Conservation (phyloP, 2,113 vertebrate genomes). For the Phyllostomus discolor region DNA sequence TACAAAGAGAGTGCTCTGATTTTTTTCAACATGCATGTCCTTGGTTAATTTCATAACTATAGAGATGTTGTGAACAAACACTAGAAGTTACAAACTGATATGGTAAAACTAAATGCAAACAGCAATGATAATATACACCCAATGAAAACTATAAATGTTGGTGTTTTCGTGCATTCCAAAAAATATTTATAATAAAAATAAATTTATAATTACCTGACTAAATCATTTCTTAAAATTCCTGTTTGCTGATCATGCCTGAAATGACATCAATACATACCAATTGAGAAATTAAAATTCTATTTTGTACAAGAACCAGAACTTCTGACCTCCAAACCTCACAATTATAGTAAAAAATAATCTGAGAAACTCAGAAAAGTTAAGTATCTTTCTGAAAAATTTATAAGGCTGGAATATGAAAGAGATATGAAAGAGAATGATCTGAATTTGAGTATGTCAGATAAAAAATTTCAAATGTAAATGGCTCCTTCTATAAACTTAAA, state of each 20-base stretch:
- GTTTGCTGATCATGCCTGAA: not conserved
- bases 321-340: not conserved
- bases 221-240: not conserved
- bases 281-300: not conserved
- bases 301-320: not conserved
- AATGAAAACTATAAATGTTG: not conserved
- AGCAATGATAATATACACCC: not conserved
- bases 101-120: not conserved
- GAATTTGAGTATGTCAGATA: not conserved
- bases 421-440: not conserved
- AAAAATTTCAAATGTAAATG: not conserved
- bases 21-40: not conserved
- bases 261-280: not conserved
- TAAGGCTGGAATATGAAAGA: not conserved
- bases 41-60: not conserved
- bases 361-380: not conserved
- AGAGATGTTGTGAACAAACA: not conserved
- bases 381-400: not conserved
- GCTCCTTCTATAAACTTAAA: not conserved
- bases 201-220: not conserved
- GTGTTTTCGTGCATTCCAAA: not conserved
- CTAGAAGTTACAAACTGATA: not conserved
- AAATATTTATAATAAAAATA: not conserved
- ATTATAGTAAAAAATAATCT: not conserved
- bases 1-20: not conserved